These are phyloP conservation scores for Colostygia pectinataria DNA, from an alignment of 2,888 invertebrate genomes.

Conservation along the genomic window DNA sequence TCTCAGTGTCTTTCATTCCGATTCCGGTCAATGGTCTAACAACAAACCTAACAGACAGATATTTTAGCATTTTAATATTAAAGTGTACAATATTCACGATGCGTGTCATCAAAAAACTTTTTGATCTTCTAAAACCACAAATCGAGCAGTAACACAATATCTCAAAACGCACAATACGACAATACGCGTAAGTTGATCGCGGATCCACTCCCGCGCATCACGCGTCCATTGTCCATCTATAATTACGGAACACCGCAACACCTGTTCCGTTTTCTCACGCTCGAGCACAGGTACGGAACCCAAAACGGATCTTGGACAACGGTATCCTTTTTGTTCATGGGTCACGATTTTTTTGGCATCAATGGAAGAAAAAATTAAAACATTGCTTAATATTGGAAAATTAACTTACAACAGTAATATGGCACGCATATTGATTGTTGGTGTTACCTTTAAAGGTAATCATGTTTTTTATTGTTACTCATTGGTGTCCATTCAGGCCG, in stretches of 20 bases:
- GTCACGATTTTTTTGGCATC: constrained; percentile 40
- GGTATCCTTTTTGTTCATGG: constrained; percentile 67
- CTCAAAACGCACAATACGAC: neutral
- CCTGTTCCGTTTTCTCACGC: constrained; percentile 81
- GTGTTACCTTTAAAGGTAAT: too few species aligned
- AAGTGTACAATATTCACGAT: too few species aligned
- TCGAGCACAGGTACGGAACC: constrained; percentile 60
- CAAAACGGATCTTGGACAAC: constrained; percentile 59
- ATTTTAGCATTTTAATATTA: too few species aligned
- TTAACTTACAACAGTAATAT: neutral
- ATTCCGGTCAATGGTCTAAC: too few species aligned
- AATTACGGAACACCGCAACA: constrained; percentile 72
- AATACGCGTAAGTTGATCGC: constrained; percentile 18
- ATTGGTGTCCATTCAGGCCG: too few species aligned
- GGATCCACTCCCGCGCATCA: constrained; percentile 65
- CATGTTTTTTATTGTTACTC: too few species aligned
- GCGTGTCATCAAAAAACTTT: too few species aligned
- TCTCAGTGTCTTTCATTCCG: too few species aligned
- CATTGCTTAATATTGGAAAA: neutral
- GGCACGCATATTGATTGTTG: neutral
- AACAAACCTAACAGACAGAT: too few species aligned
- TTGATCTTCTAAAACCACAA: too few species aligned
- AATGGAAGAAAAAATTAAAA: constrained; percentile 9
- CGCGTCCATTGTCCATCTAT: constrained; percentile 70
- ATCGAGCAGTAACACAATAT: constrained; percentile 13